Evolutionary conservation across 2,888 invertebrate species (phyloP).

Genomic region (Dynastes grantii): DNA sequence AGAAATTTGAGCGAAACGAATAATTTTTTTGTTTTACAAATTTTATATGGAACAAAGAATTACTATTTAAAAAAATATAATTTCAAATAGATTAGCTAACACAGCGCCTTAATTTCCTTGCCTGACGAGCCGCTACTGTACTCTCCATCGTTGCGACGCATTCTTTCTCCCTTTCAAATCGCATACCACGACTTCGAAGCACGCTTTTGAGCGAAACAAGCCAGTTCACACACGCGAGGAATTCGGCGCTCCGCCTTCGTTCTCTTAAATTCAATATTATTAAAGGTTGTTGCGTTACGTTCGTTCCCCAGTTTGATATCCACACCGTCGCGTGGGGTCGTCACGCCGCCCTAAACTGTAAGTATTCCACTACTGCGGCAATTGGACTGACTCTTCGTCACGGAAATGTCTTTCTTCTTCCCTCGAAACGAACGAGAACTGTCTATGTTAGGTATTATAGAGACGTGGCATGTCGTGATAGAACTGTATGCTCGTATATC

Average conservation of each 20-base stretch:
- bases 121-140: no score
- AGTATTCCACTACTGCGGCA: conserved; percentile 13
- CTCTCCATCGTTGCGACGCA: no score
- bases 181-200: conserved; percentile 23
- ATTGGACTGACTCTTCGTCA: conserved; percentile 4
- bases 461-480: no score
- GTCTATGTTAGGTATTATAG: no score
- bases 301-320: conserved; percentile 25
- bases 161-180: conserved; percentile 8
- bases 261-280: conserved; percentile 36
- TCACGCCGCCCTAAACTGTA: conserved; percentile 22
- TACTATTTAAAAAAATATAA: no score
- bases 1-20: no score
- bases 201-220: conserved; percentile 34
- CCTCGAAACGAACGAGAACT: no score
- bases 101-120: no score
- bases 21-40: no score
- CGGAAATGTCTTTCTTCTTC: background rate
- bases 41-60: no score
- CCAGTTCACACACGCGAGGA: conserved; percentile 26
- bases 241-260: background rate
- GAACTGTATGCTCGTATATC: no score
- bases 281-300: conserved; percentile 31
- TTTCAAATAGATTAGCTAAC: no score
- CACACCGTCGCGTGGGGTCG: conserved; percentile 1